Evolutionary conservation across 2,888 invertebrate species (phyloP).

Genomic region (Andricus quercusramuli): DNA sequence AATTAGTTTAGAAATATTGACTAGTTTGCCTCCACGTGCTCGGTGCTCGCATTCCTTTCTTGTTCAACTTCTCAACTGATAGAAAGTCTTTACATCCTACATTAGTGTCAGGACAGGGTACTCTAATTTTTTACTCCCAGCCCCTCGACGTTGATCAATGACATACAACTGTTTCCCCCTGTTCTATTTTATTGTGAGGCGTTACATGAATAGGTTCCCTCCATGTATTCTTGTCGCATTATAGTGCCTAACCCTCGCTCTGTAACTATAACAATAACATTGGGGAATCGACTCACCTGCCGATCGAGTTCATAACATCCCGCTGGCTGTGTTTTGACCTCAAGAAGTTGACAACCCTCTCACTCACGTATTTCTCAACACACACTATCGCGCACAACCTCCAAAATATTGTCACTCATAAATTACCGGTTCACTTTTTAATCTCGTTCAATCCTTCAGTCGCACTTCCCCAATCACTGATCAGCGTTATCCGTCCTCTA

Average conservation of each 20-base stretch:
- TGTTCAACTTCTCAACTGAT: not conserved
- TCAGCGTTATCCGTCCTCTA: not conserved
- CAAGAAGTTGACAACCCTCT: conserved; percentile 51
- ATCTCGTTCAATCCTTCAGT: conserved; percentile 18
- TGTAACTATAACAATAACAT: not conserved
- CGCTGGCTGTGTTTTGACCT: conserved; percentile 62
- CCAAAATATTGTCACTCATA: conserved; percentile 49
- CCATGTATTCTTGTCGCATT: not conserved
- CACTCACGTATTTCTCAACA: conserved; percentile 57
- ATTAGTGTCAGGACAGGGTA: not conserved
- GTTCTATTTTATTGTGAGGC: conserved; percentile 1
- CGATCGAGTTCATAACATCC: conserved; percentile 77
- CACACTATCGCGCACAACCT: conserved; percentile 62
- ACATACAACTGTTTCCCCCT: conserved; percentile 27
- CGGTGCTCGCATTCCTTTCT: too few relatives aligned
- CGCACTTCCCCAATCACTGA: conserved; percentile 17
- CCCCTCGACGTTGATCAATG: conserved; percentile 29
- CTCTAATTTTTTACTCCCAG: conserved; percentile 4
- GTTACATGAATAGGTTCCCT: not conserved
- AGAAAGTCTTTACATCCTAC: not conserved
- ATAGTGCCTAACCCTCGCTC: not conserved
- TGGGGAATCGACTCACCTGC: conserved; percentile 72
- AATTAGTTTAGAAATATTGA: too few relatives aligned
- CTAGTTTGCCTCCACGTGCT: too few relatives aligned
- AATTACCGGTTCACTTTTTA: conserved; percentile 20